Percentiles rank a stretch among this genome's conserved stretches.
These are phyloP conservation scores for Ibidorhyncha struthersii DNA, from an alignment of 2,113 vertebrate species.

Conservation along the genomic window DNA sequence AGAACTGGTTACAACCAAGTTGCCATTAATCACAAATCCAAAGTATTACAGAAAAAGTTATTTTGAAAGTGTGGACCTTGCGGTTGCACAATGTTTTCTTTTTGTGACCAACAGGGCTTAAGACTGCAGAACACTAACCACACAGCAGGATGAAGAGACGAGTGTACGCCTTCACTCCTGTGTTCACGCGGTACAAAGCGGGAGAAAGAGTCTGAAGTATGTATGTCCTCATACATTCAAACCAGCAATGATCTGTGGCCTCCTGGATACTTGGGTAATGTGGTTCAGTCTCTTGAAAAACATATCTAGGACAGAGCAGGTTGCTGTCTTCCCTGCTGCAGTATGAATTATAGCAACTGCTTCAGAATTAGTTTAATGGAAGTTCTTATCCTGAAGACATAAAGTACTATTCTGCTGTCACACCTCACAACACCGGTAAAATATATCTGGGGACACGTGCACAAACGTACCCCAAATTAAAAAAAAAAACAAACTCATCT, in stretches of 20 bases:
- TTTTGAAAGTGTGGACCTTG: neutral
- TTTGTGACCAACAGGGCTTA: neutral
- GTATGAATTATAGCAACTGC: constrained; percentile 30
- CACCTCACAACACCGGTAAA: constrained; percentile 5
- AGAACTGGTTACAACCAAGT: neutral
- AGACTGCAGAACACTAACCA: neutral
- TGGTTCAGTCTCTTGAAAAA: neutral
- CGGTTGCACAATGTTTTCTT: neutral
- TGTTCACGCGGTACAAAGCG: neutral
- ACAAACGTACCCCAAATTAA: neutral
- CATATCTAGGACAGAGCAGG: neutral
- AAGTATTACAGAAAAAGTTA: neutral
- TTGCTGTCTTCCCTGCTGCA: neutral
- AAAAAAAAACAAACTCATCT: neutral
- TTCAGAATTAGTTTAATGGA: constrained; percentile 57
- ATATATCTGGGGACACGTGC: neutral
- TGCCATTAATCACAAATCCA: neutral
- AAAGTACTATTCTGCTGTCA: constrained; percentile 41
- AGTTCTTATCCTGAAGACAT: constrained; percentile 57
- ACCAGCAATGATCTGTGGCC: neutral
- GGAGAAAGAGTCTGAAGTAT: neutral
- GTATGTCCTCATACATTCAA: neutral
- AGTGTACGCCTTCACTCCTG: neutral
- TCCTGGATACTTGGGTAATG: neutral
- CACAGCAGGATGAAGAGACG: neutral